Percentiles rank a stretch among this genome's conserved stretches.
These are phyloP conservation scores for Odontomachus brunneus DNA, from an alignment of 1,140 invertebrate genomes.

Conservation along the genomic window DNA sequence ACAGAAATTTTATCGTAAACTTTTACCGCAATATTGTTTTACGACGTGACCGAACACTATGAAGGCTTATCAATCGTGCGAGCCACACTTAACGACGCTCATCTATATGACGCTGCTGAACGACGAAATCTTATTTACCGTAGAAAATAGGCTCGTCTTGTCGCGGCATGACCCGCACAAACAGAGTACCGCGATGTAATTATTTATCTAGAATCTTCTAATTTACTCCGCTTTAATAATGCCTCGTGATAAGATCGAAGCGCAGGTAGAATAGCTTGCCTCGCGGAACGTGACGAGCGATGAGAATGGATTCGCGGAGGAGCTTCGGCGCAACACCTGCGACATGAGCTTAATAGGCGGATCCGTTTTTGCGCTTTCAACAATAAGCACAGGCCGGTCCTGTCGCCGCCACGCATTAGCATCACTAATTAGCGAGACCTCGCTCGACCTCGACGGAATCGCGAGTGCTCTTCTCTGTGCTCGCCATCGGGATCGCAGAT, in stretches of 20 bases:
- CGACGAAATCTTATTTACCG: no score
- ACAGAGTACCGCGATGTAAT: slow-evolving; percentile 78
- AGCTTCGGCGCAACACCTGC: slow-evolving; percentile 76
- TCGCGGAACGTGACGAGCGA: slow-evolving; percentile 48
- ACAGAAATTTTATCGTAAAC: no score
- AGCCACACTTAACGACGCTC: no score
- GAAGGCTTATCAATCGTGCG: no score
- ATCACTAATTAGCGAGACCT: slow-evolving; percentile 75
- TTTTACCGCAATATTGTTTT: no score
- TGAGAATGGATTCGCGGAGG: slow-evolving; percentile 66
- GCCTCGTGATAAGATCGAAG: slow-evolving; percentile 66
- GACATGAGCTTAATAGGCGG: slow-evolving; percentile 44
- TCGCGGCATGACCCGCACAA: slow-evolving; percentile 63
- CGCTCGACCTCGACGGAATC: slow-evolving; percentile 44
- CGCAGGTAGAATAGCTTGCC: slow-evolving; percentile 1
- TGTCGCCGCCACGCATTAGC: slow-evolving; percentile 71
- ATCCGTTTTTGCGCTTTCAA: slow-evolving; percentile 64
- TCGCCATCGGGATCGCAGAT: slow-evolving; percentile 53
- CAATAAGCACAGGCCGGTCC: slow-evolving; percentile 68
- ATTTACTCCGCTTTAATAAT: slow-evolving; percentile 78
- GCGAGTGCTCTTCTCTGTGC: slow-evolving; percentile 40
- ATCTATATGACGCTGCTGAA: no score
- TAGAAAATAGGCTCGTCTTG: background rate
- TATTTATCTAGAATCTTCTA: slow-evolving; percentile 76
- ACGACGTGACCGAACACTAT: no score